Evolutionary conservation across 2,797 vertebrate genomes (phyloP).

Genomic region (Sebastes alutus): DNA sequence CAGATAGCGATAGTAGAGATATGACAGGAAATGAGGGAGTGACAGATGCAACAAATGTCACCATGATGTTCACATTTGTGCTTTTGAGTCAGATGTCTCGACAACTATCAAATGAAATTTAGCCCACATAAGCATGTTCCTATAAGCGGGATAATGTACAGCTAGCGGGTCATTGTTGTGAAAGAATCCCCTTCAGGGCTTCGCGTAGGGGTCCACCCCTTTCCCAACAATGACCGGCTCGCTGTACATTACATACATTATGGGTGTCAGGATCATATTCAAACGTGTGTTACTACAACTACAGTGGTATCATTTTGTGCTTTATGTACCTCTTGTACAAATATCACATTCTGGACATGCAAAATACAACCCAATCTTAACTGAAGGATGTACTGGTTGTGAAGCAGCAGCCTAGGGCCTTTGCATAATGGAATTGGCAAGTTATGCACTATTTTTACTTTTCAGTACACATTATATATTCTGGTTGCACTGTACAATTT

Average conservation of each 20-base stretch:
- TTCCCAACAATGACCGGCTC: no score
- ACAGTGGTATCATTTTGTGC: neutral
- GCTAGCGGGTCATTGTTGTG: no score
- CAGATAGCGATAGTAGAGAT: neutral
- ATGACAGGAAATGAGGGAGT: neutral
- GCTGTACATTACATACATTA: neutral
- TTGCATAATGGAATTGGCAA: slow-evolving; percentile 26
- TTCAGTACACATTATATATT: slow-evolving; percentile 49
- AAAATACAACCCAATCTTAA: neutral
- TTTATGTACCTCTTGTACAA: neutral
- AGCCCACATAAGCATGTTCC: neutral
- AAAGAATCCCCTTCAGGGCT: no score
- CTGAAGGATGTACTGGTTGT: neutral
- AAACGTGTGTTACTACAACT: neutral
- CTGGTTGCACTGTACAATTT: slow-evolving; percentile 22
- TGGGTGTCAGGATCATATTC: neutral
- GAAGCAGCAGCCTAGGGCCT: neutral
- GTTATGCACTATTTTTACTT: slow-evolving; percentile 39
- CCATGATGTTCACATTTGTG: neutral
- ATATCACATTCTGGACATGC: neutral
- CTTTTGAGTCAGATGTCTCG: neutral
- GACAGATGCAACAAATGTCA: neutral
- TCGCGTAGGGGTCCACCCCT: rapidly evolving
- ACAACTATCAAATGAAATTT: neutral
- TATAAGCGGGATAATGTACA: no score